These are phyloP conservation scores for Boloria selene DNA, from an alignment of 2,888 invertebrate genomes.

Conservation along the genomic window DNA sequence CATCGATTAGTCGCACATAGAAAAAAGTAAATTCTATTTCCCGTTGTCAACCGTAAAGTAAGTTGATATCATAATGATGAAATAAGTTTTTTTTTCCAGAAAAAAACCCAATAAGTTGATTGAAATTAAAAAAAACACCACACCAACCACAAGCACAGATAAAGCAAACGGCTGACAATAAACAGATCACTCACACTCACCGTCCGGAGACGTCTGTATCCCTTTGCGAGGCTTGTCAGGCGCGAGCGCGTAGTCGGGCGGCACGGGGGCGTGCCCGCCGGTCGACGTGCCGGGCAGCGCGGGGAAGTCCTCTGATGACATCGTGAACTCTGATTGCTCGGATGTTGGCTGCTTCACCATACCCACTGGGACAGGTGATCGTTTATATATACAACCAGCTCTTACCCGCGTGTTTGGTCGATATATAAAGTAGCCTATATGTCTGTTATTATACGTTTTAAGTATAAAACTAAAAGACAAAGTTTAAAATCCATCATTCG, in stretches of 20 bases:
- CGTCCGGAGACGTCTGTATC: constrained; percentile 97
- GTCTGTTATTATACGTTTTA: no score
- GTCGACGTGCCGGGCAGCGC: constrained; percentile 97
- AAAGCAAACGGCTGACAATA: constrained; percentile 3
- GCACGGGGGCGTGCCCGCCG: constrained; percentile 63
- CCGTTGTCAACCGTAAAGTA: no score
- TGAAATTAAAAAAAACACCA: not conserved
- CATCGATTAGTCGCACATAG: no score
- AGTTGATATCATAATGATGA: no score
- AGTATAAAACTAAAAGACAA: no score
- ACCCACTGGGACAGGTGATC: constrained; percentile 83
- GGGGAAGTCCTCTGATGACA: constrained; percentile 99
- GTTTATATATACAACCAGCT: constrained; percentile 12
- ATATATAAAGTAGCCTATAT: no score
- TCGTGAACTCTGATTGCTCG: constrained; percentile 96
- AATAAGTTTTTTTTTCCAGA: no score
- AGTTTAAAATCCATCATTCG: no score
- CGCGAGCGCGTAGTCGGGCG: constrained; percentile 58
- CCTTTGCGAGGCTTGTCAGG: constrained; percentile 86
- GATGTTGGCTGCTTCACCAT: constrained; percentile 97
- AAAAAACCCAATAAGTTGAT: no score
- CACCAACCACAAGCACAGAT: not conserved
- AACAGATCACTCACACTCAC: constrained; percentile 65
- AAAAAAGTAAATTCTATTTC: no score
- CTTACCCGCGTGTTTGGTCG: not conserved